These are phyloP conservation scores for Zaprionus tsacasi DNA, from an alignment of 1,140 invertebrate species.

Conservation along the genomic window DNA sequence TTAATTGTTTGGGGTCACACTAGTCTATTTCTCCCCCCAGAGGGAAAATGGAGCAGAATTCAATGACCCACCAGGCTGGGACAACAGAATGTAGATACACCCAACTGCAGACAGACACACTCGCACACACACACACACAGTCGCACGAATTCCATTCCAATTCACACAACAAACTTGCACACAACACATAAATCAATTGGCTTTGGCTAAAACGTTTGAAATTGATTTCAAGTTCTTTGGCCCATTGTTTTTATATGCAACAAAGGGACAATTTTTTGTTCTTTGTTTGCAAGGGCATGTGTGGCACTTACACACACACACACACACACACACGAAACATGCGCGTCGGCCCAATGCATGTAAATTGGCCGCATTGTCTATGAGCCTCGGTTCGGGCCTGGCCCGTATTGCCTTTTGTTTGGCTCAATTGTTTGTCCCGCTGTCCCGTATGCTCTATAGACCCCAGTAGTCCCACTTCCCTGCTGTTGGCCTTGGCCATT, in stretches of 20 bases:
- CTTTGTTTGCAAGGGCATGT: conserved; percentile 69
- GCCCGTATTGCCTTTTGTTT: conserved; percentile 55
- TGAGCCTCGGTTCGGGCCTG: conserved; percentile 48
- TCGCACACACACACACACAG: conserved; percentile 13
- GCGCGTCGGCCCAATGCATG: conserved; percentile 66
- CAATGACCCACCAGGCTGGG: conserved; percentile 43
- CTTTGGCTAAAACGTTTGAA: conserved; percentile 80
- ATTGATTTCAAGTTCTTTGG: conserved; percentile 80
- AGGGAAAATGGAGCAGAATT: conserved; percentile 43
- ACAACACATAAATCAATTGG: conserved; percentile 79
- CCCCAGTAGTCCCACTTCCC: neutral
- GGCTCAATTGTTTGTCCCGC: conserved; percentile 13
- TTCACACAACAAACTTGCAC: conserved; percentile 36
- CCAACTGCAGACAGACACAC: conserved; percentile 21
- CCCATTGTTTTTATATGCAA: conserved; percentile 81
- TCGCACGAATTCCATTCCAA: conserved; percentile 19
- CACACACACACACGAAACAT: conserved; percentile 25
- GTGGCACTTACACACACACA: conserved; percentile 37
- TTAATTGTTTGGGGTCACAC: conserved; percentile 70
- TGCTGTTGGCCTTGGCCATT: conserved; percentile 58
- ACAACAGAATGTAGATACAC: conserved; percentile 52
- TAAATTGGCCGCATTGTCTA: conserved; percentile 81
- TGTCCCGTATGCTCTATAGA: neutral
- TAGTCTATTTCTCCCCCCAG: conserved; percentile 2
- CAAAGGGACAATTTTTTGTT: conserved; percentile 81